Evolutionary conservation across 2,797 vertebrate genomes (phyloP), one percentile per base, ranked within the genome.

Genomic region (Schizopygopsis pylzovi): DNA sequence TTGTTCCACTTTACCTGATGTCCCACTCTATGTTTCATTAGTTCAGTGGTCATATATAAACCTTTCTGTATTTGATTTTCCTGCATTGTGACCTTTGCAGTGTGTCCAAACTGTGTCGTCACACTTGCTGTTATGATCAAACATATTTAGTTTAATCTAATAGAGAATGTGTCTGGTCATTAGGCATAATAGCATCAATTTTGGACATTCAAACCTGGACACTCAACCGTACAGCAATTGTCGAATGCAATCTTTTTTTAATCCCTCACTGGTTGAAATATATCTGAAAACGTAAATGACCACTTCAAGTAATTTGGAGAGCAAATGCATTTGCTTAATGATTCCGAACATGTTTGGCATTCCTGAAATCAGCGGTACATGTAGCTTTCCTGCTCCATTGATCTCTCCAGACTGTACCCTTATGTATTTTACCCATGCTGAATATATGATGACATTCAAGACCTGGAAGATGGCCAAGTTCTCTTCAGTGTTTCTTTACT

Each of bases 151-250:
- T 86, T 82, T 86, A 83, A 88, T 72, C 65, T 71, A 54, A 76
- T 77, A 54, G 25, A 82, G 45, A 85, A 59, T 20, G 79, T 83
- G 79, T 72, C 82, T 77, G 72, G 49, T 86, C 80, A 88, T 86
- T 90, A 86, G 65, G 56, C 68, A 63, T 89, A 88, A 85, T 85
- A 71, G 82, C 54, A 67, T 87, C 79, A 67, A 85, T 45, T 43
- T 79, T 82, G 67, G 49, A 54, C 65, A 25, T 65, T 71, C 49
- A 56, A 18, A 67, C 63, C 18, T 37, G 63, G 63, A 67, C 13
- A 7, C 72, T 70, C 47, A 28, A 25, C 52, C 10, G 7, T 79
- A 54, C 63, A 37, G 15, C 25, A 67, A n/a, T 49, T 54, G 78
- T 52, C 73, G 73, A 45, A 83, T 61, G 13, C 61, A 28, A 73